Percentiles rank a stretch among this genome's conserved stretches.
Evolutionary conservation across 2,888 invertebrate species (phyloP).

Genomic region (Lasioglossum lativentre): DNA sequence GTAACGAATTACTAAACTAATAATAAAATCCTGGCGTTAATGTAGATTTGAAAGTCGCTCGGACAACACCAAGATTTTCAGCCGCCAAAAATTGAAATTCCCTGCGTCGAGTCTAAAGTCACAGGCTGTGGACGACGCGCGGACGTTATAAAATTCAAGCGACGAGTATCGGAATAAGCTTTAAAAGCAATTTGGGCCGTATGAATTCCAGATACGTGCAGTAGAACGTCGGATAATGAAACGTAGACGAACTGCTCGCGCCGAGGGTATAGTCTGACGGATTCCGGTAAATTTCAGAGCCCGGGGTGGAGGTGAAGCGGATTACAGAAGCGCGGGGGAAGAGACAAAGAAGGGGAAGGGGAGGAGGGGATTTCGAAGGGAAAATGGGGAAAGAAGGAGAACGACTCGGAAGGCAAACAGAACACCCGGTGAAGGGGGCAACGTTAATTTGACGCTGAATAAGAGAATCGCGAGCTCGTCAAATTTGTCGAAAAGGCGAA

Average conservation of each 20-base stretch:
- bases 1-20: not conserved
- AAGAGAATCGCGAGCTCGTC: not conserved
- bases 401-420: slow-evolving; percentile 5
- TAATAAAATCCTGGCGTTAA: not conserved
- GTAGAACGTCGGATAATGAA: slow-evolving; percentile 36
- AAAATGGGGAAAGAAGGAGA: not conserved
- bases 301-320: not conserved
- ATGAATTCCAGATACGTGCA: slow-evolving; percentile 17
- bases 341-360: not conserved
- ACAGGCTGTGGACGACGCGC: not conserved
- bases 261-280: not conserved
- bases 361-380: not conserved
- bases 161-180: slow-evolving; percentile 10
- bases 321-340: not conserved
- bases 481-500: not conserved
- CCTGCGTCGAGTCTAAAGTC: not conserved
- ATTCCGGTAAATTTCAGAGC: slow-evolving; percentile 7
- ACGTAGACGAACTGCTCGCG: slow-evolving; percentile 20
- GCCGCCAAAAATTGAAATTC: not conserved
- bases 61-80: too few relatives aligned
- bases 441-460: slow-evolving; percentile 2
- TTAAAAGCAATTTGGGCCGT: slow-evolving; percentile 34
- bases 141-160: not conserved
- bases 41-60: not conserved
- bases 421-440: not conserved